Percentiles rank a stretch among this genome's conserved stretches.
Conservation (phyloP, 1,140 invertebrate genomes). For the Dreissena polymorpha region DNA sequence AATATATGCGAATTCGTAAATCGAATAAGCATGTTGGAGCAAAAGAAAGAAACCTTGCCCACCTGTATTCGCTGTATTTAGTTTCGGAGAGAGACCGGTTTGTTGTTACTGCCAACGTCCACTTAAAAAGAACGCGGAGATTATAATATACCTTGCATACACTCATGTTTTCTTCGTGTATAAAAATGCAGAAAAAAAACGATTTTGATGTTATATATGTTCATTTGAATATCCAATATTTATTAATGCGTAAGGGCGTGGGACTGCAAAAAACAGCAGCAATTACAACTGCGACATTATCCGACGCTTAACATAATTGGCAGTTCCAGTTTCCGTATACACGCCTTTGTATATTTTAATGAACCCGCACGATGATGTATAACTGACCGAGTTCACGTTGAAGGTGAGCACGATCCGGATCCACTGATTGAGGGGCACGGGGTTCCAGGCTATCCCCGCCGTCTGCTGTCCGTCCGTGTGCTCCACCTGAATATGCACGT, state of each 20-base stretch:
- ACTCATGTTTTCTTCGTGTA: too few species aligned
- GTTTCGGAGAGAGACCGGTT: slow-evolving; percentile 13
- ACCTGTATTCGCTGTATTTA: slow-evolving; percentile 14
- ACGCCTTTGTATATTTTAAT: too few species aligned
- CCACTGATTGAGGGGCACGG: slow-evolving; percentile 54
- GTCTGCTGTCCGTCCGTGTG: slow-evolving; percentile 22
- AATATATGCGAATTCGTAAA: neutral
- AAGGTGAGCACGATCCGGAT: slow-evolving; percentile 49
- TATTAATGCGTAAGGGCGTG: too few species aligned
- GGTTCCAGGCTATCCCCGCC: slow-evolving; percentile 44
- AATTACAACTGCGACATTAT: neutral
- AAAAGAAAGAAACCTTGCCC: neutral
- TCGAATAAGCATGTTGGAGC: too few species aligned
- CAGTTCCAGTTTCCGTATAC: too few species aligned
- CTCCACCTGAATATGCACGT: slow-evolving; percentile 54
- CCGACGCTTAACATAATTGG: neutral
- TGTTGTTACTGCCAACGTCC: slow-evolving; percentile 7
- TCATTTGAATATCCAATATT: too few species aligned
- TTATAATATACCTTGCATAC: too few species aligned
- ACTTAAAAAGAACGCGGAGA: slow-evolving; percentile 24
- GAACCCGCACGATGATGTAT: too few species aligned
- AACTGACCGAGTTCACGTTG: slow-evolving; percentile 40
- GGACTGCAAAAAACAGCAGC: too few species aligned
- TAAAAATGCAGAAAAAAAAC: too few species aligned
- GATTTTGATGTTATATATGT: too few species aligned